These are phyloP conservation scores for Cephalopterus ornatus DNA, from an alignment of 2,113 vertebrate genomes.

Conservation along the genomic window DNA sequence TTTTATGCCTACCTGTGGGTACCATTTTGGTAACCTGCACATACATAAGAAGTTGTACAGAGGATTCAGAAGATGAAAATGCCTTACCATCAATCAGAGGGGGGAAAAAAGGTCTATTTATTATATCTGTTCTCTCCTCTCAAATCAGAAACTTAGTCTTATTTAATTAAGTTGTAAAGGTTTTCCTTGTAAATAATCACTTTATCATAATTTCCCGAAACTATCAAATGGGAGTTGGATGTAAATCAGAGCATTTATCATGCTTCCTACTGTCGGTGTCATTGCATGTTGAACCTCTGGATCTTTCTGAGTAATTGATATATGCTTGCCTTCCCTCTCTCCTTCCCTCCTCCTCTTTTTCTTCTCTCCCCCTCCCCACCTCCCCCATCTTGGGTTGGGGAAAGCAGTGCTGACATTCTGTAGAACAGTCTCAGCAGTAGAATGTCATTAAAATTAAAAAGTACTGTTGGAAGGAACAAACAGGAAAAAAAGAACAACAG, in stretches of 20 bases:
- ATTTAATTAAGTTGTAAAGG: constrained; percentile 52
- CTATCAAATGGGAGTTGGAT: constrained; percentile 56
- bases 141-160: neutral
- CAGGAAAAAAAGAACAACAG: constrained; percentile 39
- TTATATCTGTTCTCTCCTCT: neutral
- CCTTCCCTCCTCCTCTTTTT: neutral
- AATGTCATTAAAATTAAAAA: constrained; percentile 69
- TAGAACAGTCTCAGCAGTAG: constrained; percentile 6
- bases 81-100: rapidly evolving
- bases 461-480: constrained; percentile 29
- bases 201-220: constrained; percentile 66
- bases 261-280: neutral
- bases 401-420: neutral
- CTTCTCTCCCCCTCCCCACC: neutral
- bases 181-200: constrained; percentile 62
- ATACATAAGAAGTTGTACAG: neutral
- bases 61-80: neutral
- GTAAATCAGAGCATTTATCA: constrained; percentile 64
- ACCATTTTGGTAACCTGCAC: rapidly evolving
- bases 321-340: neutral
- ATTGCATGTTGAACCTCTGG: constrained; percentile 16
- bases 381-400: neutral
- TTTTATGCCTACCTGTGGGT: too few species aligned
- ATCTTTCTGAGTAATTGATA: constrained; percentile 54
- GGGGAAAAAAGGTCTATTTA: neutral